These are phyloP conservation scores for Pelodiscus sinensis DNA, from an alignment of 2,113 vertebrate species.

Conservation along the genomic window DNA sequence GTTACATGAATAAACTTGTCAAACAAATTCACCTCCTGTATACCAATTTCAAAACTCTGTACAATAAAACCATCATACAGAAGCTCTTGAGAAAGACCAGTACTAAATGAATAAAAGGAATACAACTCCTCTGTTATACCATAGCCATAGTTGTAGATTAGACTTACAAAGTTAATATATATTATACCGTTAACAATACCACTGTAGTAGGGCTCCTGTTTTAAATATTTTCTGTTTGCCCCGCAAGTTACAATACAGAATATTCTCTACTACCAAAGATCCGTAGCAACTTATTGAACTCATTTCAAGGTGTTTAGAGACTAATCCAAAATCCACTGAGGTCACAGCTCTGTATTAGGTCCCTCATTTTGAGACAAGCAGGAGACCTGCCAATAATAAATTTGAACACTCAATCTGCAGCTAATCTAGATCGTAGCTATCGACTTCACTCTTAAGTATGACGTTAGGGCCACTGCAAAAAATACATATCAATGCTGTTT, in stretches of 20 bases:
- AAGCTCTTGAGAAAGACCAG: slow-evolving; percentile 24
- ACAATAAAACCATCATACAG: slow-evolving; percentile 23
- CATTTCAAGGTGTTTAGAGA: neutral
- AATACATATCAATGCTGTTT: neutral
- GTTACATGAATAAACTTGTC: slow-evolving; percentile 71
- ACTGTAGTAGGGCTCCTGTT: neutral
- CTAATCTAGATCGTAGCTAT: neutral
- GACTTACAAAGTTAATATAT: neutral
- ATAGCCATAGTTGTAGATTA: neutral
- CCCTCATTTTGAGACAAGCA: neutral
- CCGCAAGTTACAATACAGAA: neutral
- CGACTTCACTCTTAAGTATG: neutral
- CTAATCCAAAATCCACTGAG: neutral
- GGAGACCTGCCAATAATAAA: neutral
- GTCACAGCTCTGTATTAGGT: neutral
- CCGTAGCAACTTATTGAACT: neutral
- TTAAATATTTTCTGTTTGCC: neutral
- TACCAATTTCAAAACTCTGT: slow-evolving; percentile 27
- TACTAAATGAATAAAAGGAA: slow-evolving; percentile 11
- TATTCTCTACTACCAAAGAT: neutral
- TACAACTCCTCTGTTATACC: neutral
- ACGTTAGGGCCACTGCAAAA: neutral
- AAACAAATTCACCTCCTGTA: slow-evolving; percentile 60
- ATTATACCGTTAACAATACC: neutral
- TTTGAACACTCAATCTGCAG: neutral